Base-by-base conservation (phyloP, 2,888 invertebrate genomes). In the Prosapia bicincta region DNA sequence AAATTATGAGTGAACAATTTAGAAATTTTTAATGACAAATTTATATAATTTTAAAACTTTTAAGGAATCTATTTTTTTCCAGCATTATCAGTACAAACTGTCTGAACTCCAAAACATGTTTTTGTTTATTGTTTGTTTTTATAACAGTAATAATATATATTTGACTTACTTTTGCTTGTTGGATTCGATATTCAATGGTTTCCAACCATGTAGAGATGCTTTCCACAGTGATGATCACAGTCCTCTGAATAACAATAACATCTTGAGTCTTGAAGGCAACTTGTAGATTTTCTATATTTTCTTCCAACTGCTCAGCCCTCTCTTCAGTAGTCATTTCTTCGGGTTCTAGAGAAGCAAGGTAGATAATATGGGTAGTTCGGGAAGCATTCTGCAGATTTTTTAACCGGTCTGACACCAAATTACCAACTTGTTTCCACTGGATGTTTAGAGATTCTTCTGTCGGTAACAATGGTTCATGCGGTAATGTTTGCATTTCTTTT, bases 131-230 rank as follows among this genome's bases (percentile, higher is more conserved):
- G 3, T 28, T 28, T 13, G 38, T 38, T 13, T 13, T 2, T 2
- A 10, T 6, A 38, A n/a, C n/a, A 38, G 38, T 38, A 38, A 38
- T 38, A 13, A 38, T 13, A n/a, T 38, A 10, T 13, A 54, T 20
- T 5, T 54, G 13, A 54, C 71, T 77, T 78, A 80, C 80, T 79
- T 80, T 78, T 69, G 71, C 77, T 66, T 79, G 72, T 67, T 77
- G 76, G 32, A 94, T 92, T 81, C 91, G 89, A 80, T 94, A 94
- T 83, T 94, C 94, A 77, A 95, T 93, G 26, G 92, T 93, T 85
- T 95, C 93, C 66, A 96, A 84, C 93, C 95, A 95, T 15, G 91
- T 91, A 0, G 94, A 93, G 66, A 96, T 92, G 0, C 91, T 92
- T 84, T 95, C 93, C 69, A 95, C 91, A 20, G 76, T 76, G 9